Base-by-base conservation (phyloP, 2,888 invertebrate genomes). In the Drepanosiphum platanoidis region DNA sequence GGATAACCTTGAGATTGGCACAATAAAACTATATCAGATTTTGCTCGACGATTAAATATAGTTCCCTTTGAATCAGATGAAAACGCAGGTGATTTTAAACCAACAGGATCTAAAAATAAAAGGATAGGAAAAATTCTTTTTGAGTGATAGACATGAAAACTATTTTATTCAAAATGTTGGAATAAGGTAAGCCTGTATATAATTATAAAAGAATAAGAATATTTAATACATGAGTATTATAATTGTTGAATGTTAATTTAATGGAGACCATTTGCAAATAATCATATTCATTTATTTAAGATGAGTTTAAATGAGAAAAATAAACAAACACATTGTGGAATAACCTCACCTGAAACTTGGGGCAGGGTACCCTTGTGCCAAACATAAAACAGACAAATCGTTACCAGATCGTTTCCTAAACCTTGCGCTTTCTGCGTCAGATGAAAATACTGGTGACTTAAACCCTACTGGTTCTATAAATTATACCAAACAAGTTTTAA, bases 1-100 rank as follows among this genome's bases (percentile, higher is more conserved):
- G 92, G 92, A 88, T 89, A 92, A 71, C 93, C 93, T 91, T 92
- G 92, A 39, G 92, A 92, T 87, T 91, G 91, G 88, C 92, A 92
- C 84, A 88, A 87, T 75, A 89, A 87, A 30, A 88, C 88, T 79
- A 88, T 88, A 75, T 88, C 88, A 22, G 83, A 74, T 64, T 86
- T 86, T 64, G 87, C 66, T n/a, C 46, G 72, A 27, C 79, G 86
- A 2, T 80, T 80, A 72, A 86, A 58, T 61, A 86, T 86, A 64
- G 80, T 81, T 30, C 86, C 86, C 34, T 86, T 86, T 3, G 61
- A 86, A 87, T 90, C 90, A n/a, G 89, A 89, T 34, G 90, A 88
- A 87, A 91, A 89, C 86, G 89, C 89, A 46, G 91, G 90, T 22
- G 90, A 89, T 87, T 90, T 89, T 66, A 89, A 89, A 87, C 90